These are phyloP conservation scores for Mesoclemmys tuberculata DNA, from an alignment of 2,113 vertebrate genomes.

Conservation along the genomic window DNA sequence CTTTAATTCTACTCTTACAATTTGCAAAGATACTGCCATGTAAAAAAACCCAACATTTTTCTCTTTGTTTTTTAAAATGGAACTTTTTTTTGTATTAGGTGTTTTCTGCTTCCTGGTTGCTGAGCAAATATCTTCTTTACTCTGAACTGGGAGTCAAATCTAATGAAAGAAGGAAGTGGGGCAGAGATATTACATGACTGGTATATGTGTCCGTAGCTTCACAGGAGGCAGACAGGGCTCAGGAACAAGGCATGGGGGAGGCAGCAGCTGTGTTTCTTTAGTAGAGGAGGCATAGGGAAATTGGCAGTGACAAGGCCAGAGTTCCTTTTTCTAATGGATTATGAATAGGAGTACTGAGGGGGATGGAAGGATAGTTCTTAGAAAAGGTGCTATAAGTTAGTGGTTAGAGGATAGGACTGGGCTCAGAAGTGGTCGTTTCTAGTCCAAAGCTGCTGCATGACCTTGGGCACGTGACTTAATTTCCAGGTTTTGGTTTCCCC, in stretches of 20 bases:
- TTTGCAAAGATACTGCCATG: background rate
- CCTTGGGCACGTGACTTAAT: background rate
- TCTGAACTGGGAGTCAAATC: background rate
- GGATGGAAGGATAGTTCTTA: background rate
- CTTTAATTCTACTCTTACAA: background rate
- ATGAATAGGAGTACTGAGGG: background rate
- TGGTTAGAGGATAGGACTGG: background rate
- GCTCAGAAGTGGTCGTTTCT: background rate
- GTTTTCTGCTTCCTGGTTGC: background rate
- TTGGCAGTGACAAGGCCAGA: background rate
- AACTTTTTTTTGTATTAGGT: background rate
- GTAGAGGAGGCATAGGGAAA: background rate
- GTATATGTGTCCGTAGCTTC: background rate
- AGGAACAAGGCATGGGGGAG: background rate
- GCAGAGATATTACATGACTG: background rate
- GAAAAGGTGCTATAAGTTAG: background rate
- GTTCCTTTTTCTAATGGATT: background rate
- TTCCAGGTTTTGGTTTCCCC: background rate
- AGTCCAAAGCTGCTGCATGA: background rate
- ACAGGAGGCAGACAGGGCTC: background rate
- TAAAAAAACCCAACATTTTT: background rate
- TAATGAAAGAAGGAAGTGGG: background rate
- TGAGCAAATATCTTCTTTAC: background rate
- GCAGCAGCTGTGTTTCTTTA: background rate
- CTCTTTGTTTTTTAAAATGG: background rate